Conservation (phyloP, 1,140 invertebrate genomes). For the Drosophila seguyi region DNA sequence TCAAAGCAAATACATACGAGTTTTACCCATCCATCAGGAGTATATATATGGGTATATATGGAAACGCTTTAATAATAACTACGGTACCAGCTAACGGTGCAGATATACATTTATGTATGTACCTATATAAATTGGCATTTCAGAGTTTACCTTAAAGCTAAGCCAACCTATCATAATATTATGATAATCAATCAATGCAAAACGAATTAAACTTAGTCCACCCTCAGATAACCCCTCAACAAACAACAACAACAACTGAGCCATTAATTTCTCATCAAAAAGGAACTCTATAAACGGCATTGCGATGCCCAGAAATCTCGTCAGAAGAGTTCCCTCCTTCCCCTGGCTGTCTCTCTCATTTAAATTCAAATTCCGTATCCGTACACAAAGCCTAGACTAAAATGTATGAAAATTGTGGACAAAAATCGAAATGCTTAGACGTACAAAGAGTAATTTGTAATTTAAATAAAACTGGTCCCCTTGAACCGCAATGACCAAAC, state of each 20-base stretch:
- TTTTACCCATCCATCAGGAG: slow-evolving; percentile 20
- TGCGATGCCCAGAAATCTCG: slow-evolving; percentile 18
- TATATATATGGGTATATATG: slow-evolving; percentile 4
- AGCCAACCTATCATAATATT: slow-evolving; percentile 42
- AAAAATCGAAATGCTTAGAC: slow-evolving; percentile 17
- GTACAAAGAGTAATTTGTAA: slow-evolving; percentile 42
- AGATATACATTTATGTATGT: slow-evolving; percentile 15
- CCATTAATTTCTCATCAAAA: slow-evolving; percentile 60
- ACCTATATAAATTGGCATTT: slow-evolving; percentile 34
- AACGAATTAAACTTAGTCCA: slow-evolving; percentile 38
- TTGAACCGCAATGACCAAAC: slow-evolving; percentile 13
- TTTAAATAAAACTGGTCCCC: slow-evolving; percentile 63
- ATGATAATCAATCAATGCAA: slow-evolving; percentile 41
- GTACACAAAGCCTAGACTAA: slow-evolving; percentile 9
- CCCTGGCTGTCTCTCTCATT: slow-evolving; percentile 17
- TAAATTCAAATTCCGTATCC: slow-evolving; percentile 37
- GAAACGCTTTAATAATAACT: slow-evolving; percentile 44
- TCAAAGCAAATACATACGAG: slow-evolving; percentile 26
- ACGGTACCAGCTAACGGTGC: slow-evolving; percentile 31
- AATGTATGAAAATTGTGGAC: slow-evolving; percentile 17
- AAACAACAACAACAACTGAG: slow-evolving; percentile 16
- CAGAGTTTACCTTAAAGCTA: slow-evolving; percentile 44
- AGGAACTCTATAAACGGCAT: slow-evolving; percentile 56
- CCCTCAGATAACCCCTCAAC: slow-evolving; percentile 3
- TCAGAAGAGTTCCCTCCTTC: not conserved